phyloP scores from a whole-genome alignment of 1,140 invertebrate genomes.

The Sminthurinus signatus region DNA sequence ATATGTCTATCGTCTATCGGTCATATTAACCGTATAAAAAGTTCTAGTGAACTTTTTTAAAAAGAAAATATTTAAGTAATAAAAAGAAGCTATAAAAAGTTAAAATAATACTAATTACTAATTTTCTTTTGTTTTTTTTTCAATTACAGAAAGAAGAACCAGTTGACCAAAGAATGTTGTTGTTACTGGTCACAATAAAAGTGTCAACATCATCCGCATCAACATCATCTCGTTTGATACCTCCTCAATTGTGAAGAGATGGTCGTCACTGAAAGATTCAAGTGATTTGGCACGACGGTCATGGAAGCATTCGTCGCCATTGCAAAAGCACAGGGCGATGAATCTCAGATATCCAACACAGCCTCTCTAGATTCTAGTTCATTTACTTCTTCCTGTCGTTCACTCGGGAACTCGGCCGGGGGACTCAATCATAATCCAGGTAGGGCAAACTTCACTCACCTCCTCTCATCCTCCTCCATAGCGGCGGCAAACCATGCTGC shows the following conservation, averaged over 20 bases:
- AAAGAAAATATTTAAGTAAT: too few relatives aligned
- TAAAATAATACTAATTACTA: too few relatives aligned
- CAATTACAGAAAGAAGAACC: conserved; percentile 22
- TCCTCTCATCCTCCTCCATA: too few relatives aligned
- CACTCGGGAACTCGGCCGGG: conserved; percentile 1
- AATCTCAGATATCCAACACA: conserved; percentile 31
- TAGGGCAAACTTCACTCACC: conserved; percentile 24
- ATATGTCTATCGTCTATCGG: too few relatives aligned
- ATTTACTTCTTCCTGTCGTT: conserved; percentile 29
- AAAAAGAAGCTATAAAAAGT: too few relatives aligned
- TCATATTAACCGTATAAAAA: too few relatives aligned
- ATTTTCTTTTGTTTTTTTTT: conserved; percentile 4
- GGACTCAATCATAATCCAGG: background rate
- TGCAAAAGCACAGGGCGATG: conserved; percentile 37
- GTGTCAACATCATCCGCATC: too few relatives aligned
- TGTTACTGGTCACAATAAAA: conserved; percentile 12
- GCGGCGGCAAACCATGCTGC: too few relatives aligned
- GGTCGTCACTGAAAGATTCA: conserved; percentile 14
- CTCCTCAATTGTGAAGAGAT: conserved; percentile 15
- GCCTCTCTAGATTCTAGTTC: conserved; percentile 26
- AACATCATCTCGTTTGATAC: too few relatives aligned
- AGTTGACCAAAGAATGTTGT: conserved; percentile 17
- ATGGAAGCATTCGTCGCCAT: conserved; percentile 41
- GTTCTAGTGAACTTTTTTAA: too few relatives aligned
- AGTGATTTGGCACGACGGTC: conserved; percentile 25